Percentiles rank a stretch among this genome's conserved stretches.
These are phyloP conservation scores for Thunnus thynnus DNA, from an alignment of 2,113 vertebrate species.

Conservation along the genomic window DNA sequence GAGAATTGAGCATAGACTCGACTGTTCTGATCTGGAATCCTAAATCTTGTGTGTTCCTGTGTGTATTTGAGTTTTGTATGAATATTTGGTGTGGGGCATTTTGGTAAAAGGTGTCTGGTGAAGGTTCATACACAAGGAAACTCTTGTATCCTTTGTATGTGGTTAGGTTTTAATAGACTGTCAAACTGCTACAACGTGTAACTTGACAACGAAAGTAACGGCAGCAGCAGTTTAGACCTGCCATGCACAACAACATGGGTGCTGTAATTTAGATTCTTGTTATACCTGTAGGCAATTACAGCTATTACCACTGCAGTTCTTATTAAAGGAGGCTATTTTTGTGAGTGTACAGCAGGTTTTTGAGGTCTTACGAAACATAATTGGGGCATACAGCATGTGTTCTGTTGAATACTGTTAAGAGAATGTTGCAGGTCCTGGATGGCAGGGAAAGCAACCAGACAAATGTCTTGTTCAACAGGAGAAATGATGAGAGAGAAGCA, in stretches of 20 bases:
- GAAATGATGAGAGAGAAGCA: too few relatives aligned
- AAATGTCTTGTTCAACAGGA: too few relatives aligned
- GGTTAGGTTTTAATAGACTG: not conserved
- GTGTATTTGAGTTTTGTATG: too few relatives aligned
- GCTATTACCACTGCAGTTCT: not conserved
- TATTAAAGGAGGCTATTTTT: not conserved
- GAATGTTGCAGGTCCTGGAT: not conserved
- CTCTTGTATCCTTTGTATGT: too few relatives aligned
- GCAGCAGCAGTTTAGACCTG: not conserved
- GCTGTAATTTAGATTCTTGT: not conserved
- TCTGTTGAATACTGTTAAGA: not conserved
- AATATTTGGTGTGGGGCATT: too few relatives aligned
- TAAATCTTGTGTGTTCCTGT: too few relatives aligned
- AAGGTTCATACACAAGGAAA: too few relatives aligned
- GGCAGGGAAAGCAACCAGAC: too few relatives aligned
- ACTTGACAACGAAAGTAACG: not conserved
- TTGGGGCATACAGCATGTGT: not conserved
- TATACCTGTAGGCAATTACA: not conserved
- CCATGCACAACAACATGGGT: not conserved
- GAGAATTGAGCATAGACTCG: too few relatives aligned
- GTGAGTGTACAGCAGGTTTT: not conserved
- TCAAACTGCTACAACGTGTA: not conserved
- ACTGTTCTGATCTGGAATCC: too few relatives aligned
- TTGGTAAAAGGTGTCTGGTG: too few relatives aligned
- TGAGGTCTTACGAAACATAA: not conserved